phyloP scores from a whole-genome alignment of 1,140 invertebrate genomes.

The Drosophila biarmipes region DNA sequence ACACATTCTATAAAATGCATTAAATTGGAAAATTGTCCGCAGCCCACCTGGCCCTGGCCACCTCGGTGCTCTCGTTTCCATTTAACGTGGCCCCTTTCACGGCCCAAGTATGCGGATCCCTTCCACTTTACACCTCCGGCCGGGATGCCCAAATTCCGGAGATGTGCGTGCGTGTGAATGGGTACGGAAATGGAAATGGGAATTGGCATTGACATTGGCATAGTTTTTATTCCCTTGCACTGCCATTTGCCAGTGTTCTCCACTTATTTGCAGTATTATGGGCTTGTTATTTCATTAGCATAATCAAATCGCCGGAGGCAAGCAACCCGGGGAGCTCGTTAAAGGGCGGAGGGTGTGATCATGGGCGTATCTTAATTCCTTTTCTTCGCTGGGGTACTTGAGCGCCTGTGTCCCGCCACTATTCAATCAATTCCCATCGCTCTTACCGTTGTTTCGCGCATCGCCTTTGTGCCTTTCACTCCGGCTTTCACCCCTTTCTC shows the following conservation, averaged over 20 bases:
- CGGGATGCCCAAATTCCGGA: constrained; percentile 3
- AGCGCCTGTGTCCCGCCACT: constrained; percentile 29
- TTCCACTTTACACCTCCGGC: constrained; percentile 16
- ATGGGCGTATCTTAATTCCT: constrained; percentile 65
- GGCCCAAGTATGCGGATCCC: constrained; percentile 28
- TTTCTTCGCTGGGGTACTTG: constrained; percentile 49
- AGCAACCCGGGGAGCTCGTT: background rate
- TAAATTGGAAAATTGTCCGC: background rate
- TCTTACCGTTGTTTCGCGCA: constrained; percentile 63
- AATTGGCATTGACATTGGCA: constrained; percentile 56
- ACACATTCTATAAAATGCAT: background rate
- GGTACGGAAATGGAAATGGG: constrained; percentile 38
- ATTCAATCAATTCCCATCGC: constrained; percentile 80
- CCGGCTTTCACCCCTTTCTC: constrained; percentile 16
- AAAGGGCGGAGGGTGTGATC: constrained; percentile 10
- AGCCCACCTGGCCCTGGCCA: constrained; percentile 1
- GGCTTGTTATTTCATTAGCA: constrained; percentile 81
- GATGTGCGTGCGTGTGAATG: constrained; percentile 46
- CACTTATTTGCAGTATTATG: constrained; percentile 63
- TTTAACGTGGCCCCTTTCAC: constrained; percentile 11
- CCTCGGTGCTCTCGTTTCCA: constrained; percentile 6
- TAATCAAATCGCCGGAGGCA: constrained; percentile 67
- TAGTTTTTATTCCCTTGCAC: constrained; percentile 62
- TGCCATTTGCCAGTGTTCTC: constrained; percentile 17
- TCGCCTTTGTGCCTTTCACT: constrained; percentile 68